These are phyloP conservation scores for Spinus olivaceus DNA, from an alignment of 2,797 vertebrate genomes.

Conservation along the genomic window DNA sequence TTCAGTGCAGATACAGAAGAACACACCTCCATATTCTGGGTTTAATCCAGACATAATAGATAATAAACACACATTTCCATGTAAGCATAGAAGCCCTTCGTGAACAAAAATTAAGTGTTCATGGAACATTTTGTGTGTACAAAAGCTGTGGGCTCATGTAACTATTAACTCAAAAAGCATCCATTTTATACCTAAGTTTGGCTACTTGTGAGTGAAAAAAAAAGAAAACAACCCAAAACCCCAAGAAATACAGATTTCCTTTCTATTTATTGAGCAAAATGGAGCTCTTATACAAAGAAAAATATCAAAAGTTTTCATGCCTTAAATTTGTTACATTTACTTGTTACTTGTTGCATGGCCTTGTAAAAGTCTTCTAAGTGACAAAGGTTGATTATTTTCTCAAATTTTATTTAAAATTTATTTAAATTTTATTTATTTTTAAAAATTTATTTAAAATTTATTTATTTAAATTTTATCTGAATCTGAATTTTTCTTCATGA, in stretches of 20 bases:
- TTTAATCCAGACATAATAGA: background rate
- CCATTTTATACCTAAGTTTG: background rate
- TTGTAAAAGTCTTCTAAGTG: background rate
- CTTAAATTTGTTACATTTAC: background rate
- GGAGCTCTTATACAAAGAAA: background rate
- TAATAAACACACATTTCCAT: background rate
- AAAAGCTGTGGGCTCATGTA: background rate
- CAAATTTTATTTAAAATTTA: background rate
- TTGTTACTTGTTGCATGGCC: background rate
- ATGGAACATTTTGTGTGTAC: background rate
- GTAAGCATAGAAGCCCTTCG: background rate
- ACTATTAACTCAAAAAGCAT: background rate
- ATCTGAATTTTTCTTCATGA: background rate
- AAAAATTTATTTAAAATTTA: background rate
- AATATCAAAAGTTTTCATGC: background rate
- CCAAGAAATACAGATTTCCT: background rate
- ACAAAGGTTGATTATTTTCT: background rate
- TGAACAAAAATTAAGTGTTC: background rate
- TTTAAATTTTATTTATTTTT: too few relatives aligned
- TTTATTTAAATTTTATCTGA: background rate
- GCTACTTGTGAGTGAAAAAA: background rate
- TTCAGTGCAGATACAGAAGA: background rate
- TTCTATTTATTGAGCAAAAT: background rate
- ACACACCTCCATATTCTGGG: background rate
- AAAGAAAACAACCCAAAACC: fast-evolving